Base-by-base conservation (phyloP, 2,888 invertebrate genomes). In the Zygogramma bicolorata region DNA sequence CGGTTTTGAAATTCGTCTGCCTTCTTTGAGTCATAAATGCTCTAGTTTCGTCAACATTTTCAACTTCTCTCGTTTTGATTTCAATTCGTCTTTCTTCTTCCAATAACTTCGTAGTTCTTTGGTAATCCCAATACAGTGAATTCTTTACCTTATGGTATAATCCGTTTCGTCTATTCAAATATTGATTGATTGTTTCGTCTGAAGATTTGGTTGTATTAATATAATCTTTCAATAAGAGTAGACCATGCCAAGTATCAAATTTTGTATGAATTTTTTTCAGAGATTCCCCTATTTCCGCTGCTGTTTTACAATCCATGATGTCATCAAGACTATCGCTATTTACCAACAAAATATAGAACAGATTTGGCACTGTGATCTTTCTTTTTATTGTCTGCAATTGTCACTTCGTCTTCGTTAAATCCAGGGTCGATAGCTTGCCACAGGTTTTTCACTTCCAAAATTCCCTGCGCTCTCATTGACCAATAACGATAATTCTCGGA, bases 301-400 rank as follows among this genome's bases (percentile, higher is more conserved):
- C 58, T 57, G 65, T 65, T 22, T 65, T 65, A n/a, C 38, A 53
- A 22, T 58, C 34, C 65, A 66, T 66, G 2, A 66, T 29, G 65
- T 57, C 65, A 8, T 65, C 65, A 13, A 65, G 34, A 13, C 53
- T 49, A 8, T 53, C 57, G 38, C 57, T 65, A 22, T 34, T 38
- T 10, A 65, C 29, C n/a, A 15, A 29, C 7, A 65, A n/a, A n/a
- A 34, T 58, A 65, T 25, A 65, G 6, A 34, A 65, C 49, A n/a
- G 57, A 65, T 34, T 57, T 65, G 10, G 65, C 57, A 40, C 57
- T 65, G 25, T 65, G 65, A 40, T 57, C 38, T 7, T 13, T 31
- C 22, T 57, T 65, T 25, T 38, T 57, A n/a, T 65, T 65, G 8
- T 22, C 25, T 13, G 7, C 22, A 22, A 10, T 22, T n/a, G 1